phyloP scores from a whole-genome alignment of 2,888 invertebrate species.

The Rhaphigaster nebulosa region DNA sequence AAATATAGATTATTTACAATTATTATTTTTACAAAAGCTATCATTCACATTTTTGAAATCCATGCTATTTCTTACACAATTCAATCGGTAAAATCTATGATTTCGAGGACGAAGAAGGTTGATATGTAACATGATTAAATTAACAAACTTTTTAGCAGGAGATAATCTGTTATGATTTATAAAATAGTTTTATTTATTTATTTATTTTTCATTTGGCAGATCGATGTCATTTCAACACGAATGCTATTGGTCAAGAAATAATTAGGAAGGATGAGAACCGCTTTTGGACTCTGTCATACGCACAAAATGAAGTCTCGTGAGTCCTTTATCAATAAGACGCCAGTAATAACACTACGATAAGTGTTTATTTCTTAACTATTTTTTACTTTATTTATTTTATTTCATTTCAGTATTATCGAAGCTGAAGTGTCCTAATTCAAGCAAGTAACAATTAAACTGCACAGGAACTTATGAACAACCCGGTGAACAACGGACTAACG shows the following conservation, averaged over 20 bases:
- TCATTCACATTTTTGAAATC: no score
- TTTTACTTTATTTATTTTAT: background rate
- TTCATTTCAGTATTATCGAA: constrained; percentile 15
- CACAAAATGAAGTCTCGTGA: background rate
- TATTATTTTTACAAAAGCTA: no score
- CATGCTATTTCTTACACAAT: no score
- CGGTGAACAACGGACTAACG: background rate
- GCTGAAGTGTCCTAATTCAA: background rate
- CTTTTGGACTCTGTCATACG: background rate
- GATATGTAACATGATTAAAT: background rate
- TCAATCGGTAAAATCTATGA: background rate
- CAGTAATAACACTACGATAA: constrained; percentile 15
- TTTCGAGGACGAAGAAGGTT: background rate
- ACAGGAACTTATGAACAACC: background rate
- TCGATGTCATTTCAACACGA: background rate
- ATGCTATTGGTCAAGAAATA: background rate
- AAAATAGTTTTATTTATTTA: background rate
- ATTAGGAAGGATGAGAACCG: background rate
- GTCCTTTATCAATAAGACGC: background rate
- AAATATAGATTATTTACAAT: no score
- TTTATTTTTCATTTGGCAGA: background rate
- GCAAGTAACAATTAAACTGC: background rate
- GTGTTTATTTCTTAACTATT: background rate
- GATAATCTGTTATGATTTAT: background rate
- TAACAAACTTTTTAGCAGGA: background rate